Evolutionary conservation across 2,888 invertebrate species (phyloP).

Genomic region (Zhuqinia jingwanae): DNA sequence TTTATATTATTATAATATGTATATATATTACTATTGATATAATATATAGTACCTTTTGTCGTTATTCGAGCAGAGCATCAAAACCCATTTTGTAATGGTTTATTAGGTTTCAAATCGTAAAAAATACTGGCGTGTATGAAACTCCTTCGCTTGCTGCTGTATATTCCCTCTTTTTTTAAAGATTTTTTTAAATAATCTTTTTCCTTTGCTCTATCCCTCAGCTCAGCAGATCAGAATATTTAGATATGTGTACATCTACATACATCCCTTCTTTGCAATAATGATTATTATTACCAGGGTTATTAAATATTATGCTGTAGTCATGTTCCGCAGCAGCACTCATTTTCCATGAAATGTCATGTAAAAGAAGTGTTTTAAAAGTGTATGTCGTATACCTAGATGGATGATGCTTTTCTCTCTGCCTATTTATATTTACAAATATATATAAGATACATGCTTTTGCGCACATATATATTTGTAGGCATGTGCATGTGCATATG

Average conservation of each 20-base stretch:
- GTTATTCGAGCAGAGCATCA: not conserved
- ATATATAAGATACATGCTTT: too few species aligned
- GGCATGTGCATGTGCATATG: not conserved
- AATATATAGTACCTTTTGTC: not conserved
- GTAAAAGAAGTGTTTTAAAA: not conserved
- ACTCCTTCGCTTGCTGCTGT: too few species aligned
- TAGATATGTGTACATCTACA: too few species aligned
- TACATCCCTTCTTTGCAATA: not conserved
- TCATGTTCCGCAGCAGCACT: not conserved
- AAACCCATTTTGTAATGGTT: constrained; percentile 55
- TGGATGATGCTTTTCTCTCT: not conserved
- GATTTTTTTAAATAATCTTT: not conserved
- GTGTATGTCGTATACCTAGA: too few species aligned
- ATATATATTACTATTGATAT: not conserved
- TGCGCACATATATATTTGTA: too few species aligned
- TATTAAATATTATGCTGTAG: not conserved
- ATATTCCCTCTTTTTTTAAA: too few species aligned
- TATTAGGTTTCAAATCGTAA: constrained; percentile 54
- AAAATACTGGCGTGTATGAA: not conserved
- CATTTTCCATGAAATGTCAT: not conserved
- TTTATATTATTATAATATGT: not conserved
- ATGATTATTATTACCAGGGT: not conserved
- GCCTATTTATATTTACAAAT: too few species aligned
- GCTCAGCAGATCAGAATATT: not conserved
- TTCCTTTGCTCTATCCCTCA: not conserved